A percentile compares a stretch with the other conserved stretches of the same genome.
Conservation (phyloP, 2,113 vertebrate species). For the Pelobates fuscus region DNA sequence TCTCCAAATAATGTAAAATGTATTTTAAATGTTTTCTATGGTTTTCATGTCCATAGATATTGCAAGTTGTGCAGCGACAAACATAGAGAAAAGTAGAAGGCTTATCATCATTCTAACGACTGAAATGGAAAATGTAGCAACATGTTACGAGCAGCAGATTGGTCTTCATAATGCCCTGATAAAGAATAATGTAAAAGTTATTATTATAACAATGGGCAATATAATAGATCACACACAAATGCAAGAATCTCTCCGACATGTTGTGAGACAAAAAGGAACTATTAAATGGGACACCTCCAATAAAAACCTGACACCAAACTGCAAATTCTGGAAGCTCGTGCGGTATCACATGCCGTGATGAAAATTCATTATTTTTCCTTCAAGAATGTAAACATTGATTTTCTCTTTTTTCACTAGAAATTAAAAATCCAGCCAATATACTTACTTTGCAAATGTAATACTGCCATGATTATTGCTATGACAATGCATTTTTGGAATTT, state of each 20-base stretch:
- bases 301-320: conserved; percentile 52
- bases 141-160: conserved; percentile 65
- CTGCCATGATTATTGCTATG: too few species aligned
- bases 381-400: too few species aligned
- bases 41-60: conserved; percentile 54
- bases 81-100: conserved; percentile 65
- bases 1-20: too few species aligned
- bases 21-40: too few species aligned
- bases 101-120: conserved; percentile 66
- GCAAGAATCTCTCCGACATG: conserved; percentile 66
- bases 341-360: conserved; percentile 67
- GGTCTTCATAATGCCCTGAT: conserved; percentile 68
- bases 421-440: too few species aligned
- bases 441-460: too few species aligned
- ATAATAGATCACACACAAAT: conserved; percentile 33
- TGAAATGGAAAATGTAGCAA: conserved; percentile 49
- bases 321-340: conserved; percentile 73
- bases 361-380: too few species aligned
- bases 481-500: too few species aligned
- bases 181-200: conserved; percentile 60
- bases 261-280: conserved; percentile 67
- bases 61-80: conserved; percentile 58
- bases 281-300: conserved; percentile 64
- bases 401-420: too few species aligned
- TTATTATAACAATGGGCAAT: conserved; percentile 68